Evolutionary conservation across 2,113 vertebrate species (phyloP), one percentile per base, ranked within the genome.

Genomic region (Mastomys natalensis): DNA sequence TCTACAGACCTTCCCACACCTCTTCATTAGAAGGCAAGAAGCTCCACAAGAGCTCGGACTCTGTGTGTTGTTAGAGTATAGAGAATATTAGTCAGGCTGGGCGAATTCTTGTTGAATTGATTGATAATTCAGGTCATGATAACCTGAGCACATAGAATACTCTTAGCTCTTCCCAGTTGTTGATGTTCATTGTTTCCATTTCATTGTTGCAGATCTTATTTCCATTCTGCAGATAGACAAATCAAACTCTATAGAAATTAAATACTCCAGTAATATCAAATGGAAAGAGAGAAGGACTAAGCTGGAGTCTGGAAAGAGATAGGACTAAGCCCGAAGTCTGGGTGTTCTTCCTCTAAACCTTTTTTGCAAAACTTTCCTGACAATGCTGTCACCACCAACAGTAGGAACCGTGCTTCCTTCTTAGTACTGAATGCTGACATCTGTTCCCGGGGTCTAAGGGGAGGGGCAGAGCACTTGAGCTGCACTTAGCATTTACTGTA

Each of bases 401-500:
- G 45, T 4, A 45, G 64, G 51, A 78, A 64, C 21, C 55, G 21
- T 31, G 26, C 76, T 92, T 90, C 95, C 19, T 87, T 94, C 66
- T 94, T 72, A 66, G 11, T 62, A 66, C 62, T 43, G 77, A 68
- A 9, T 55, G 43, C 72, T 72, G 40, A 94, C 96, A 80, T 76
- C 68, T 92, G 15, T 97, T 87, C 70, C 90, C 78, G 73, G 93
- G 72, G 48, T 92, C 29, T 81, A 66, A 72, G 86, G 34, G 45
- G 45, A 6, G 66, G 60, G 93, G 45, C 90, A 62, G 84, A 91
- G 80, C 72, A 91, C 93, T 90, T 55, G 55, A 55, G 55, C 16
- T 89, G 94, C 48, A 62, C 12, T 64, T 95, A 90, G 73, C 22
- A 37, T 19, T 96, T 77, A 89, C 48, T 94, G 80, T 81, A 97